Percentiles rank a stretch among this genome's conserved stretches.
phyloP scores from a whole-genome alignment of 92 coral and sea anemone genomes.

The Phymanthus crucifer region DNA sequence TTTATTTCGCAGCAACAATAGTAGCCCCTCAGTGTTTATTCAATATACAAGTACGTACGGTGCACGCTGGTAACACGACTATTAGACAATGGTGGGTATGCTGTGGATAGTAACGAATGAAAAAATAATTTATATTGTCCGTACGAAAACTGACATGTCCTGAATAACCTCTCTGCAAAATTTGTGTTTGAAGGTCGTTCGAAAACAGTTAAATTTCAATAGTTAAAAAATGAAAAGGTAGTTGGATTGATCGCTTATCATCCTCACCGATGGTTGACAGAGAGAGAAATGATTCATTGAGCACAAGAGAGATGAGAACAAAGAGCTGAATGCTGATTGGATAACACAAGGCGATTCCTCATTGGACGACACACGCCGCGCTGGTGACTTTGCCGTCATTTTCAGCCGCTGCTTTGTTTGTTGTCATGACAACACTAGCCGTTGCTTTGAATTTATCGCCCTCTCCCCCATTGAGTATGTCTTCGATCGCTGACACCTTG shows the following conservation, averaged over 20 bases:
- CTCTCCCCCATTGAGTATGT: slow-evolving; percentile 65
- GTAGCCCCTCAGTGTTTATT: neutral
- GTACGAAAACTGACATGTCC: too few species aligned
- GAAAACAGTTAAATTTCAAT: too few species aligned
- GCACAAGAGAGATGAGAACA: neutral
- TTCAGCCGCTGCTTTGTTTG: slow-evolving; percentile 51
- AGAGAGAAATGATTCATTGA: too few species aligned
- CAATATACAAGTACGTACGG: neutral
- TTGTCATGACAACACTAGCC: slow-evolving; percentile 59
- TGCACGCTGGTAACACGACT: neutral
- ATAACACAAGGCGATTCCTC: neutral
- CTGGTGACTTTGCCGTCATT: slow-evolving; percentile 59
- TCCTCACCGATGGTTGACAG: too few species aligned
- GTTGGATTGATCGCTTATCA: too few species aligned
- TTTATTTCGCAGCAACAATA: too few species aligned
- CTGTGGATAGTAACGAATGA: too few species aligned
- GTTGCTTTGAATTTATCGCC: slow-evolving; percentile 82
- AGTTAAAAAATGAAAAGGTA: too few species aligned
- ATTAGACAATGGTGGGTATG: too few species aligned
- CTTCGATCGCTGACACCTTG: slow-evolving; percentile 64
- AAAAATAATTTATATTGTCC: too few species aligned
- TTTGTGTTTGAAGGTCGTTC: too few species aligned
- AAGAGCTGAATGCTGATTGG: neutral
- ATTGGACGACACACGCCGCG: slow-evolving; percentile 63
- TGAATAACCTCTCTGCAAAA: too few species aligned